Evolutionary conservation across 2,797 vertebrate species (phyloP), one percentile per base, ranked within the genome.

Genomic region (Pseudotriccus pelzelni): DNA sequence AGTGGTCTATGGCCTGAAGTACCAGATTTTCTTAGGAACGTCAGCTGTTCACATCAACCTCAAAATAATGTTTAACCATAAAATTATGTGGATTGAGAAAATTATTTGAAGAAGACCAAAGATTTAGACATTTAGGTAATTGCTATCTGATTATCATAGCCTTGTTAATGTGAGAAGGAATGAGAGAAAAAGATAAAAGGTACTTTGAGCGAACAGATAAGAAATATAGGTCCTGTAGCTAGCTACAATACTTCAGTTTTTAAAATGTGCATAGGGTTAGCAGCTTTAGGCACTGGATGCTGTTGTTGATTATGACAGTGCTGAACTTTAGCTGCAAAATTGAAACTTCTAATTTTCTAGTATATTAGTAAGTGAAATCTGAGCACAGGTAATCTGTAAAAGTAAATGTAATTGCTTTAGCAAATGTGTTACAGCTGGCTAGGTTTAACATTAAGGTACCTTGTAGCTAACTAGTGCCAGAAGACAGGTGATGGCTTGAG

Each of bases 351-450:
- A 94, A 95, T 94, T 87, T 86, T 96, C 64, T 92, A 36, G 82
- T 84, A 66, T 84, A 76, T 81, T 74, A 90, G 70, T 75, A 79
- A 90, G 79, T 87, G 94, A 96, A 97, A 97, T 82, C 82, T 76
- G 91, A 96, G 74, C 55, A 94, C 46, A 12, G 58, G 72, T 89
- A 91, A 91, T 94, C 92, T 94, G 88, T 95, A 87, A 94, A 94
- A 95, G 82, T 89, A 96, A 95, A 97, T 93, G 87, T 89, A 91
- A 95, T 91, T 91, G 60, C 95, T 97, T 96, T 87, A 88, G 91
- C 91, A 97, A 97, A 96, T 95, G 93, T 77, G 50, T 83, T 68
- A n/a, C 93, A 95, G 86, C 90, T 96, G 94, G 85, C 46, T 77
- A 84, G 77, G 79, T 96, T 94, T 94, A 79, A 60, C 41, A 10